phyloP scores from a whole-genome alignment of 2,113 vertebrate species.

The Plestiodon gilberti region DNA sequence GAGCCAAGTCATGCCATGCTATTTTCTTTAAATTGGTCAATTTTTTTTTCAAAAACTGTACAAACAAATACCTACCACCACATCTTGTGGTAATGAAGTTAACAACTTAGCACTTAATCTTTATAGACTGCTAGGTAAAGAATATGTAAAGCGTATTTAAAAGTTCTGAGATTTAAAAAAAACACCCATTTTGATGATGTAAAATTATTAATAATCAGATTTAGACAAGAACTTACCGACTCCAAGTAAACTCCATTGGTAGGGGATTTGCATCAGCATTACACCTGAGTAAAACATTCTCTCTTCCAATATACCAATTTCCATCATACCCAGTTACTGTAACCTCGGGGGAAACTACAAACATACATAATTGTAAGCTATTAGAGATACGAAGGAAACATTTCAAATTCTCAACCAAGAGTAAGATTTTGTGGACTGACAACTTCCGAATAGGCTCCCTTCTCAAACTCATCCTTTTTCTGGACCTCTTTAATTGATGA shows the following conservation, averaged over 20 bases:
- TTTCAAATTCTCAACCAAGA: neutral
- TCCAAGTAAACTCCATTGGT: conserved; percentile 86
- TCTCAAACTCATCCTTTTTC: neutral
- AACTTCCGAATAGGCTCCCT: neutral
- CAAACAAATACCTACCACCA: neutral
- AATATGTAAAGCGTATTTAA: no score
- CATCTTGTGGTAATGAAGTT: neutral
- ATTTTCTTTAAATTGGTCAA: neutral
- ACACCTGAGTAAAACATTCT: conserved; percentile 88
- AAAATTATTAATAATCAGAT: neutral
- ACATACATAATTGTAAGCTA: conserved; percentile 45
- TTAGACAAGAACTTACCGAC: conserved; percentile 80
- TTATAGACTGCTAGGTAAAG: neutral
- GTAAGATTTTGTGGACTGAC: neutral
- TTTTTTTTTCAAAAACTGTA: neutral
- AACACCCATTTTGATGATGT: no score
- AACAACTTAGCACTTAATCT: neutral
- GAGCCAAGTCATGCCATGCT: neutral
- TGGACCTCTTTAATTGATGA: neutral
- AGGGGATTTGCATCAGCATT: conserved; percentile 93
- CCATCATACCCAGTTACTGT: conserved; percentile 83
- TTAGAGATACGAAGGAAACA: neutral
- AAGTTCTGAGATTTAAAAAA: neutral
- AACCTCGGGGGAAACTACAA: conserved; percentile 89
- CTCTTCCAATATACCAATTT: conserved; percentile 92